Conservation (phyloP, 2,888 invertebrate species). For the Rhogogaster chlorosoma region DNA sequence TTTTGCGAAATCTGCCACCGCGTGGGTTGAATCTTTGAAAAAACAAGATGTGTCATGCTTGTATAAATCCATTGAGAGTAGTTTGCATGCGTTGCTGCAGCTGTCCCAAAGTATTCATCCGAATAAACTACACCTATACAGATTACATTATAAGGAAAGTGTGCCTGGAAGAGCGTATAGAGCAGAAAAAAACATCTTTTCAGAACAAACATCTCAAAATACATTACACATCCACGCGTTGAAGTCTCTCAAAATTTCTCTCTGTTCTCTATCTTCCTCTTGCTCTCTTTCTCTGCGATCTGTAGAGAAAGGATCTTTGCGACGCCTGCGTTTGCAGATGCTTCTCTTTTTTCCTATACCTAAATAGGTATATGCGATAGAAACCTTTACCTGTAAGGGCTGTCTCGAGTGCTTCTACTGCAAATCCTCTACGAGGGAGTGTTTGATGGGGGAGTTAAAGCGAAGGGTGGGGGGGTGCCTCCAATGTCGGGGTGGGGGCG, state of each 20-base stretch:
- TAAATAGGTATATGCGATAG: too few species aligned
- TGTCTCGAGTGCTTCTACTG: constrained; percentile 8
- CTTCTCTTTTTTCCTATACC: not conserved
- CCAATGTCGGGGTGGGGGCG: constrained; percentile 63
- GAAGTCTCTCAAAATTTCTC: constrained; percentile 35
- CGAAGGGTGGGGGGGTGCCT: constrained; percentile 60
- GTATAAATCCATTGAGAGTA: not conserved
- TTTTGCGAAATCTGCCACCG: not conserved
- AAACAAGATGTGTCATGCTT: not conserved
- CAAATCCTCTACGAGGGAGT: constrained; percentile 14
- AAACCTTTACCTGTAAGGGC: constrained; percentile 33
- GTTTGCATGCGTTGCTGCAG: constrained; percentile 17
- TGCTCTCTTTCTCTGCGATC: not conserved
- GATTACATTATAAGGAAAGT: not conserved
- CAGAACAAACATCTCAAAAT: constrained; percentile 3
- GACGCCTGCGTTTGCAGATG: constrained; percentile 10
- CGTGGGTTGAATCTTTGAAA: not conserved
- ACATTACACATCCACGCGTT: constrained; percentile 22
- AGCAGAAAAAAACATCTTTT: constrained; percentile 29
- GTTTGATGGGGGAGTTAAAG: not conserved
- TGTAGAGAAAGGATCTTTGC: constrained; percentile 3
- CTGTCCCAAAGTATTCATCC: not conserved
- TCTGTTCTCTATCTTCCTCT: not conserved
- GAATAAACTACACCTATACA: not conserved
- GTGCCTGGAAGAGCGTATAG: not conserved